phyloP scores from a whole-genome alignment of 2,888 invertebrate genomes.

The Lutraria lutraria region DNA sequence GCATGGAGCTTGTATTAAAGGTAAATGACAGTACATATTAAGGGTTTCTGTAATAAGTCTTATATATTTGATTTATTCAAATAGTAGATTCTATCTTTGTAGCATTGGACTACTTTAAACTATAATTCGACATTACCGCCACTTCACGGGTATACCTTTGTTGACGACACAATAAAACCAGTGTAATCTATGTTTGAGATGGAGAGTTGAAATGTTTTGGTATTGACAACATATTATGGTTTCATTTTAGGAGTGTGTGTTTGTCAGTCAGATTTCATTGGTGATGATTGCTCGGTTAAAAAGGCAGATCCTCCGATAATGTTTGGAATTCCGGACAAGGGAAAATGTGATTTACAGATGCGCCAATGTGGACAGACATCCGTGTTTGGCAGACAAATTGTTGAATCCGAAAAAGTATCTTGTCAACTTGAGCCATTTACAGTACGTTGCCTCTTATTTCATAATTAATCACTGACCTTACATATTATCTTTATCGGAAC shows the following conservation, averaged over 20 bases:
- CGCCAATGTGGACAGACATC: constrained; percentile 26
- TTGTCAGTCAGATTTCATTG: neutral
- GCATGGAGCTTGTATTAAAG: neutral
- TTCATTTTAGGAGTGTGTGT: neutral
- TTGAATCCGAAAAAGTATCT: neutral
- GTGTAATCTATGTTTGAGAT: too few relatives aligned
- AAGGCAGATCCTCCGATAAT: constrained; percentile 17
- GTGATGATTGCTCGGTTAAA: constrained; percentile 25
- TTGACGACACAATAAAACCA: neutral
- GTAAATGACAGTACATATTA: neutral
- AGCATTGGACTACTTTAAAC: neutral
- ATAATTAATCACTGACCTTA: neutral
- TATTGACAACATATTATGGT: neutral
- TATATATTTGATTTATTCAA: neutral
- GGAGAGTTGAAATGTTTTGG: neutral
- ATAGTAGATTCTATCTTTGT: neutral
- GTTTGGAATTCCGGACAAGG: constrained; percentile 33
- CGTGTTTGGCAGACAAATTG: constrained; percentile 30
- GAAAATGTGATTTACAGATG: constrained; percentile 18
- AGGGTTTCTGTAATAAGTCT: neutral
- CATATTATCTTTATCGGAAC: neutral
- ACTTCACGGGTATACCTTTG: neutral
- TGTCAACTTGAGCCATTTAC: constrained; percentile 6
- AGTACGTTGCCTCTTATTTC: neutral
- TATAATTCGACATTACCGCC: neutral